Percentiles rank a stretch among this genome's conserved stretches.
These are phyloP conservation scores for Macaria liturata DNA, from an alignment of 2,888 invertebrate genomes.

Conservation along the genomic window DNA sequence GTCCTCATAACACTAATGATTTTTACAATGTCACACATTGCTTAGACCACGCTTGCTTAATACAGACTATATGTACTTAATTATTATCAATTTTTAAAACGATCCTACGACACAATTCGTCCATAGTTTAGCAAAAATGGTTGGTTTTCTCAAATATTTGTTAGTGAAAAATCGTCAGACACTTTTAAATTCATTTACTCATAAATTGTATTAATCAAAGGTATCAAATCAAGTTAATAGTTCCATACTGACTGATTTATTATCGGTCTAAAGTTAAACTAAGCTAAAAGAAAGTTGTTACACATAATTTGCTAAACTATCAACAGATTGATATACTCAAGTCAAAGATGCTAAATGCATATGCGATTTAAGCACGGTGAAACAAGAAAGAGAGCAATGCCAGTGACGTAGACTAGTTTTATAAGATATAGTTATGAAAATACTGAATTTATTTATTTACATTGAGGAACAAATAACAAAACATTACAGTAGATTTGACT, in stretches of 20 bases:
- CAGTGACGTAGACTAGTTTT: too few species aligned
- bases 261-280: too few species aligned
- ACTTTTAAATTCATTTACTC: too few species aligned
- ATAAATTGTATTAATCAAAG: too few species aligned
- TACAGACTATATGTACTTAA: conserved; percentile 49
- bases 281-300: too few species aligned
- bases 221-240: too few species aligned
- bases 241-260: too few species aligned
- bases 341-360: conserved; percentile 25
- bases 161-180: too few species aligned
- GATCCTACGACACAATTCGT: conserved; percentile 13
- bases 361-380: conserved; percentile 25
- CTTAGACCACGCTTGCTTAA: conserved; percentile 41
- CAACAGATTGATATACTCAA: conserved; percentile 19
- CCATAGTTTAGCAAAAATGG: conserved; percentile 19
- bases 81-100: conserved; percentile 16
- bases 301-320: conserved; percentile 19
- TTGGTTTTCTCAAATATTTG: neutral
- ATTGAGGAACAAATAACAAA: too few species aligned
- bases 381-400: neutral
- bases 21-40: conserved; percentile 61
- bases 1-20: conserved; percentile 24
- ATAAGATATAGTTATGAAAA: too few species aligned
- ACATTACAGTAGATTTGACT: too few species aligned
- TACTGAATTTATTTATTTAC: too few species aligned